Base-by-base conservation (phyloP, 2,888 invertebrate genomes). In the Oligia fasciuncula region DNA sequence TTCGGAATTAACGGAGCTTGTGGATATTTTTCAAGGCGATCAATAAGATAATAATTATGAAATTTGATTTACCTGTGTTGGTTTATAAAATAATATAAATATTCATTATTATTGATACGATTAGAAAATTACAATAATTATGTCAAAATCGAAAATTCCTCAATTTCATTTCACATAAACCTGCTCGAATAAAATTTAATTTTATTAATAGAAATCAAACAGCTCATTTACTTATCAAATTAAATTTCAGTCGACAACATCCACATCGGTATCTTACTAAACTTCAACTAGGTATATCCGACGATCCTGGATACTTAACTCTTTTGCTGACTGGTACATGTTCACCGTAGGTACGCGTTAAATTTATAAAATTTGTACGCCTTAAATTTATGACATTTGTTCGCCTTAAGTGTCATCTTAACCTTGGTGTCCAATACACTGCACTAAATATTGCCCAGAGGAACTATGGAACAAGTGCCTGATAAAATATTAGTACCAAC, bases 401-500 rank as follows among this genome's bases (percentile, higher is more conserved):
- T 6, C 40, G 5, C 40, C 14, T 49, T 9, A 23, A 29, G 51
- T 82, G 4, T 19, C 4, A n/a, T 67, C 35, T n/a, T 68, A 43
- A 65, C 6, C 9, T 43, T 4, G 0, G 3, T 54, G 29, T 72
- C 35, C 5, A 29, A 65, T 19, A 35, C 4, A 70, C 0, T 70
- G 5, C 23, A 83, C n/a, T 60, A 79, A 40, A 43, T 9, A 43
- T 54, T 35, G 35, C 8, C 9, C 29, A 40, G 6, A 72, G 19
- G 8, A 63, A 73, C 65, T 68, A 68, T 74, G 57, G 54, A 62
- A 72, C 57, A 73, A 87, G 79, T 57, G 78, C 88, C 88, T 89
- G 19, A 54, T 80, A 40, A 78, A 88, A 83, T 86, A 86, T 80
- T 73, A 46, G 78, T 73, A 82, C 78, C 89, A 88, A 80, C 62